Evolutionary conservation across 2,888 invertebrate genomes (phyloP).

Genomic region (Euzetes globulus): DNA sequence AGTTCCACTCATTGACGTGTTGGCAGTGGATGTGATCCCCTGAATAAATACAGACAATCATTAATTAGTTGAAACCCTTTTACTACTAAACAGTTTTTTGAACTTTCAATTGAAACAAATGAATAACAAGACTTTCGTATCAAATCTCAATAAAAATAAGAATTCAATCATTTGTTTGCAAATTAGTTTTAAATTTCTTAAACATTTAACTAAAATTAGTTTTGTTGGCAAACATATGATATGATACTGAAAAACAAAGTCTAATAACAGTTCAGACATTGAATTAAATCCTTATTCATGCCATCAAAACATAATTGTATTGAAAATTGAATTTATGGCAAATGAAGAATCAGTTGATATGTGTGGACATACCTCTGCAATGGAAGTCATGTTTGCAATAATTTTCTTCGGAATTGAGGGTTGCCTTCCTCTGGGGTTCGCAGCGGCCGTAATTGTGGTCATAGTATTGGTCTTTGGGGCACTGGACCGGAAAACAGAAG

Average conservation of each 20-base stretch:
- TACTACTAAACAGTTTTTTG: background rate
- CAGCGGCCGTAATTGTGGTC: constrained; percentile 12
- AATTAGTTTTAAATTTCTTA: no score
- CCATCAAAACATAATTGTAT: no score
- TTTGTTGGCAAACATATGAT: no score
- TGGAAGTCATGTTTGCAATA: constrained; percentile 32
- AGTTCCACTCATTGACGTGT: constrained; percentile 27
- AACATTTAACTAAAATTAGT: no score
- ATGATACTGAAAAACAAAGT: no score
- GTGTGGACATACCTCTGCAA: constrained; percentile 28
- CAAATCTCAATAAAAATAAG: background rate
- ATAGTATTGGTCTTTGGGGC: constrained; percentile 23
- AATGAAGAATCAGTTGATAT: no score
- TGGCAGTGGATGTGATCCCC: constrained; percentile 25
- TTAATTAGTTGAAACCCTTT: background rate
- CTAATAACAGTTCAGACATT: no score
- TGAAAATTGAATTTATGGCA: no score
- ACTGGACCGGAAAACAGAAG: constrained; percentile 21
- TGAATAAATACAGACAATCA: background rate
- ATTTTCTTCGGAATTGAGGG: constrained; percentile 3
- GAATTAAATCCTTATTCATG: no score
- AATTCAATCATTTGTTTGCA: no score
- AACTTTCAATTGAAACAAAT: background rate
- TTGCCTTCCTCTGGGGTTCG: constrained; percentile 8
- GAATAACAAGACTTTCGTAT: background rate